A percentile compares a stretch with the other conserved stretches of the same genome.
These are phyloP conservation scores for Pelmatolapia mariae DNA, from an alignment of 2,113 vertebrate species.

Conservation along the genomic window DNA sequence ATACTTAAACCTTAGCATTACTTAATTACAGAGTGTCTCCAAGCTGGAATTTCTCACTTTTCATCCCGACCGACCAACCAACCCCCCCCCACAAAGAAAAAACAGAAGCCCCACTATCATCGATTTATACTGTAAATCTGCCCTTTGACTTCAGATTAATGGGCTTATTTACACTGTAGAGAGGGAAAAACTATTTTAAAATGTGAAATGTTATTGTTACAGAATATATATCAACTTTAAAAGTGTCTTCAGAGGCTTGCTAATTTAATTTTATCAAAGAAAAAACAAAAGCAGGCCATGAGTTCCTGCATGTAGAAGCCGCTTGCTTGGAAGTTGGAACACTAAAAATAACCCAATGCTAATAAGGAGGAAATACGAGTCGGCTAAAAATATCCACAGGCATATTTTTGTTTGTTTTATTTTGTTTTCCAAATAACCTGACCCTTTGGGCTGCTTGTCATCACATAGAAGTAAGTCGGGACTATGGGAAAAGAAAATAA, in stretches of 20 bases:
- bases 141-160: neutral
- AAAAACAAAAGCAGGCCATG: neutral
- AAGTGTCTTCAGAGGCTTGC: neutral
- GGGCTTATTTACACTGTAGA: neutral
- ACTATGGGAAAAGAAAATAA: neutral
- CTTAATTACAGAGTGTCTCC: neutral
- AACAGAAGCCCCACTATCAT: neutral
- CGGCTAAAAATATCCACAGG: conserved; percentile 14
- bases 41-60: neutral
- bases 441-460: neutral
- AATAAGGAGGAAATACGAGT: conserved; percentile 39
- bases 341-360: conserved; percentile 15
- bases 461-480: neutral
- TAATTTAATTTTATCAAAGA: neutral
- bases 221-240: neutral
- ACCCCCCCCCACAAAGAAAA: neutral
- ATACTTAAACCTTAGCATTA: neutral
- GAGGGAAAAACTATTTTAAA: neutral
- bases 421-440: conserved; percentile 16
- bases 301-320: neutral
- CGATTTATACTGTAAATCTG: neutral
- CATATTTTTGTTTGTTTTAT: neutral
- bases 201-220: neutral
- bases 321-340: neutral
- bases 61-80: neutral